Evolutionary conservation across 2,113 vertebrate genomes (phyloP).

Genomic region (Bambusicola thoracicus): DNA sequence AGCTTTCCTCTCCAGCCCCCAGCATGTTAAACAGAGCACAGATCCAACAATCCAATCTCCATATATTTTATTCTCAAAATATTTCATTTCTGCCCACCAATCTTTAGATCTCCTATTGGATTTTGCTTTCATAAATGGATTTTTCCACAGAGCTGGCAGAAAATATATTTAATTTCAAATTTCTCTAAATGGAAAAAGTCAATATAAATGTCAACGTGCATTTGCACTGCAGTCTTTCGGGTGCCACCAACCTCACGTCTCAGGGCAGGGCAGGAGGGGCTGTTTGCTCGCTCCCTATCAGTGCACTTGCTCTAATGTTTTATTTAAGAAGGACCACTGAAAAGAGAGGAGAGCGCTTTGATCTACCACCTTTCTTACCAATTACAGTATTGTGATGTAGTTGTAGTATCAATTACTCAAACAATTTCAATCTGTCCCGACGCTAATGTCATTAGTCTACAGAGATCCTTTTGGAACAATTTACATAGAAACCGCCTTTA

Average conservation of each 20-base stretch:
- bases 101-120: constrained; percentile 76
- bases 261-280: not conserved
- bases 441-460: constrained; percentile 83
- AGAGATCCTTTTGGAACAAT: constrained; percentile 76
- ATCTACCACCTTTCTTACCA: not conserved
- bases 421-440: constrained; percentile 81
- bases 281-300: not conserved
- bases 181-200: constrained; percentile 75
- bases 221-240: not conserved
- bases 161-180: constrained; percentile 77
- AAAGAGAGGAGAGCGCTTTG: too few species aligned
- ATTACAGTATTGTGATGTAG: not conserved
- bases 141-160: constrained; percentile 72
- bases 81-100: constrained; percentile 75
- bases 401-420: constrained; percentile 79
- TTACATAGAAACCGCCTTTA: constrained; percentile 73
- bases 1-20: not conserved
- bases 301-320: not conserved
- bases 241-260: not conserved
- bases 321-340: not conserved
- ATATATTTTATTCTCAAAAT: constrained; percentile 71
- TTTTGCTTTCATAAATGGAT: constrained; percentile 78
- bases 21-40: not conserved
- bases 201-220: constrained; percentile 60
- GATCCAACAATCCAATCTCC: constrained; percentile 72